Percentiles rank a stretch among this genome's conserved stretches.
Evolutionary conservation across 2,888 invertebrate species (phyloP).

Genomic region (Chymomyza fuscimana): DNA sequence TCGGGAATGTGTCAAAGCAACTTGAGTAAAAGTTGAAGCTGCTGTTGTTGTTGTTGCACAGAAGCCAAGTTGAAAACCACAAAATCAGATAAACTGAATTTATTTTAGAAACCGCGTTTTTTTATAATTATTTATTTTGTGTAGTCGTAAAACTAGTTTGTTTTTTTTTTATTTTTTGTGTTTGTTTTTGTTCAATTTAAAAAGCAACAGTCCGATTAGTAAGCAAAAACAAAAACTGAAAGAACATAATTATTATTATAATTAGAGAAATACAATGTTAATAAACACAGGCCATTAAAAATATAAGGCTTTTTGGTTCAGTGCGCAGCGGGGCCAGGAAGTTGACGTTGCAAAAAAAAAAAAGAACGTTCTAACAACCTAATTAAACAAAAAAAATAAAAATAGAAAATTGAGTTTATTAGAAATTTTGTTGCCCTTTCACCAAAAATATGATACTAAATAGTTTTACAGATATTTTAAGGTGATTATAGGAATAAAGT

Average conservation of each 20-base stretch:
- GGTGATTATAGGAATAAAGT: too few species aligned
- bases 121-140: neutral
- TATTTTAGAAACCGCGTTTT: neutral
- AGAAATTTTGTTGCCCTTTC: neutral
- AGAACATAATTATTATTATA: constrained; percentile 63
- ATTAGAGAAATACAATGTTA: constrained; percentile 39
- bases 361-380: constrained; percentile 15
- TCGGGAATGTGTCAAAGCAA: constrained; percentile 58
- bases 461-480: too few species aligned
- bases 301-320: constrained; percentile 50
- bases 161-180: neutral
- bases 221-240: constrained; percentile 20
- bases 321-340: constrained; percentile 66
- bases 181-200: neutral
- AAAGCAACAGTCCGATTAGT: constrained; percentile 64
- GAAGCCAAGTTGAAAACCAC: neutral
- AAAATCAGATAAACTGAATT: neutral
- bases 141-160: neutral
- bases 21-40: constrained; percentile 48
- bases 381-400: constrained; percentile 21
- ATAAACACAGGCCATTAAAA: constrained; percentile 16
- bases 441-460: neutral
- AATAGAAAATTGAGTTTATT: constrained; percentile 14
- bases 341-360: constrained; percentile 43
- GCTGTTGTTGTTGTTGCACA: neutral